Conservation (phyloP, 1,140 invertebrate genomes). For the Meteorus sp. region DNA sequence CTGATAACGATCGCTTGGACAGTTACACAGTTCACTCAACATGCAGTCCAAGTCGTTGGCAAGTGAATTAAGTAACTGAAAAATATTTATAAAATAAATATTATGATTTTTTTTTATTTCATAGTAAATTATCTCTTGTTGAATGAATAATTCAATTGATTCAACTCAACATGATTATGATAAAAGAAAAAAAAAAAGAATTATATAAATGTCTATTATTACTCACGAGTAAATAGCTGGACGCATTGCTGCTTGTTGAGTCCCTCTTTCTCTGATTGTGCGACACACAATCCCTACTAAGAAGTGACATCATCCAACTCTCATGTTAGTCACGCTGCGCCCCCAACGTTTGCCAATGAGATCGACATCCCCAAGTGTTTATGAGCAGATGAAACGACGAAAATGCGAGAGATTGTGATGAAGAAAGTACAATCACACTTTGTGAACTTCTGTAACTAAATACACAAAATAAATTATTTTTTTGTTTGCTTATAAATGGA, state of each 20-base stretch:
- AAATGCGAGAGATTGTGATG: no score
- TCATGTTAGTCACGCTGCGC: constrained; percentile 21
- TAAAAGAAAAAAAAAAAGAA: constrained; percentile 1
- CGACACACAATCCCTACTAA: constrained; percentile 42
- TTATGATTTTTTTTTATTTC: not conserved
- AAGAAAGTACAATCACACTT: not conserved
- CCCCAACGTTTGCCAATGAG: constrained; percentile 1
- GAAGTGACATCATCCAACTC: constrained; percentile 48
- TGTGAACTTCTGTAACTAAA: constrained; percentile 13
- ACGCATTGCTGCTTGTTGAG: constrained; percentile 50
- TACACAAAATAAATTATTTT: constrained; percentile 10
- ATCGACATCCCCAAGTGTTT: constrained; percentile 17
- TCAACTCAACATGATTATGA: not conserved
- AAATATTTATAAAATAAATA: constrained; percentile 35
- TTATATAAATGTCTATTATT: constrained; percentile 9
- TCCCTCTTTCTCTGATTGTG: constrained; percentile 45
- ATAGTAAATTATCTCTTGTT: not conserved
- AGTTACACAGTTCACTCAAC: constrained; percentile 67
- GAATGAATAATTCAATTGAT: not conserved
- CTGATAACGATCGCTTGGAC: constrained; percentile 19
- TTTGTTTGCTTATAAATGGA: not conserved
- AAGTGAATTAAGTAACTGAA: constrained; percentile 72
- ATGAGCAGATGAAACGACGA: no score
- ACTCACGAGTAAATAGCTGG: constrained; percentile 51
- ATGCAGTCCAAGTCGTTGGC: constrained; percentile 73